Evolutionary conservation across 2,888 invertebrate genomes (phyloP), one percentile per base, ranked within the genome.

Genomic region (Eilema sororculum): DNA sequence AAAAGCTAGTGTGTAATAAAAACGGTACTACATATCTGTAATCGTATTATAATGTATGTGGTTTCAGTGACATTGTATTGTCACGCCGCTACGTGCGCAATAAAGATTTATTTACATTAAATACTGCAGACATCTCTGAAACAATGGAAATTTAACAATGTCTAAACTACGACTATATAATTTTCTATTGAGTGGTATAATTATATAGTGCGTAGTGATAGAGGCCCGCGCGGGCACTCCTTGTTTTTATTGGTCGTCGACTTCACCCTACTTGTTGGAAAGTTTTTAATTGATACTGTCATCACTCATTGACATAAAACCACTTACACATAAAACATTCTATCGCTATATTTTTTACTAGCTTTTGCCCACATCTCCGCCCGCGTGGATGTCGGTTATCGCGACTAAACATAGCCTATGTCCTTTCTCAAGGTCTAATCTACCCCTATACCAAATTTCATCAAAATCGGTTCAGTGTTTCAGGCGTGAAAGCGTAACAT

Each of bases 31-130:
- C n/a, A 52, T 52, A 20, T n/a, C 62, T 71, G 74, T 74, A 78
- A 80, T 72, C 65, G 63, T 61, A 78, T 80, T 78, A 65, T 71
- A 80, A 80, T 80, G 75, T 74, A 74, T 73, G 74, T 72, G 5
- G 68, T 66, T 66, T 71, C 65, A 71, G 59, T 63, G 63, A 60
- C 73, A 72, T 77, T 68, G 71, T 74, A 77, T 77, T 80, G 77
- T 78, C 75, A 80, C 66, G 68, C 77, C 60, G 66, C 59, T 30
- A 63, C 61, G 76, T 79, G 68, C 79, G 76, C 76, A 78, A 73
- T 80, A 68, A 60, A 22, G 58, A 30, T 69, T 66, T 68, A 72
- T 75, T 79, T 71, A 75, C 76, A 73, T 72, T 63, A 57, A 24
- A 69, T 67, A 64, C 9, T 60, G 20, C 33, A 60, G 33, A 10